Conservation (phyloP, 2,113 vertebrate genomes). For the Heterotilapia buettikoferi region DNA sequence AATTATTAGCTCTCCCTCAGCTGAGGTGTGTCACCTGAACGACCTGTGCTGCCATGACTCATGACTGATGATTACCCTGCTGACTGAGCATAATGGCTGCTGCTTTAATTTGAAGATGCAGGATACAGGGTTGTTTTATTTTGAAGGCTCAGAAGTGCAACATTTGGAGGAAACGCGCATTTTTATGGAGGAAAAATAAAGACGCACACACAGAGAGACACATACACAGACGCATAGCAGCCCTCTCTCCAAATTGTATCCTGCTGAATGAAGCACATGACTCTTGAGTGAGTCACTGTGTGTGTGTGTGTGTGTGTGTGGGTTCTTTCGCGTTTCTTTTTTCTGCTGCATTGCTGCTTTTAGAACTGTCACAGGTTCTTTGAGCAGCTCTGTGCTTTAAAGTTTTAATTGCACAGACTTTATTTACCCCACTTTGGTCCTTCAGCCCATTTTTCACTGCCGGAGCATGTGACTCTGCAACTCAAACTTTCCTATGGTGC, state of each 20-base stretch:
- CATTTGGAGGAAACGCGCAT: background rate
- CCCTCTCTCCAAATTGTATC: background rate
- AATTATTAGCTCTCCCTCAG: background rate
- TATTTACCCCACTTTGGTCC: background rate
- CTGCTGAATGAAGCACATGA: slow-evolving; percentile 30
- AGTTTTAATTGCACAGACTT: background rate
- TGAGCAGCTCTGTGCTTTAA: background rate
- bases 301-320: background rate
- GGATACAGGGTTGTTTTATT: background rate
- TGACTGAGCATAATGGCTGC: background rate
- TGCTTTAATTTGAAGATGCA: background rate
- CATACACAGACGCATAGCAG: background rate
- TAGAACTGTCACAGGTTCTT: too few relatives aligned
- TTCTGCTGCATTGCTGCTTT: background rate
- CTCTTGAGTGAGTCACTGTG: background rate
- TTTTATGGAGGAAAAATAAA: background rate
- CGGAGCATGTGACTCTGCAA: background rate
- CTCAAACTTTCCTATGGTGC: background rate
- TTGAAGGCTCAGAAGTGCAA: background rate
- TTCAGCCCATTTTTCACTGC: fast-evolving
- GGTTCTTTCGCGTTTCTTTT: background rate
- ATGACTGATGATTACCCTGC: background rate
- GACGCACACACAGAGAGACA: fast-evolving
- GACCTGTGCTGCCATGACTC: background rate
- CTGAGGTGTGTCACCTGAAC: background rate